These are phyloP conservation scores for Fulmarus glacialis DNA, from an alignment of 2,113 vertebrate genomes.

Conservation along the genomic window DNA sequence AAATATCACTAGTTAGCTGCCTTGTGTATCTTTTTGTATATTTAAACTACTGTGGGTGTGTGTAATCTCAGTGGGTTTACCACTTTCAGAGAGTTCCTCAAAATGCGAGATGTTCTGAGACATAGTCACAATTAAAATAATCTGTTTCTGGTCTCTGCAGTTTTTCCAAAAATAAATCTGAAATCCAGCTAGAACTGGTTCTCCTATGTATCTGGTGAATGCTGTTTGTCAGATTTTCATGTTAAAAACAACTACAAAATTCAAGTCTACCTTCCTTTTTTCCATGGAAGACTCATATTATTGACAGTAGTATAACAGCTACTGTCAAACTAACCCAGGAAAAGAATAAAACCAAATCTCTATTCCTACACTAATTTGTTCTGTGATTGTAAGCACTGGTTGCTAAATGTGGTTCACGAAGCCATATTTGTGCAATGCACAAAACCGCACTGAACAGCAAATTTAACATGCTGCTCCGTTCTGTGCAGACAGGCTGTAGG, in stretches of 20 bases:
- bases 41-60: neutral
- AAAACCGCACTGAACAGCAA: neutral
- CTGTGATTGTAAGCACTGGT: neutral
- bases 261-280: neutral
- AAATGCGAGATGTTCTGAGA: neutral
- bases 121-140: neutral
- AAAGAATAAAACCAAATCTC: neutral
- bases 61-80: neutral
- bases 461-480: accelerated
- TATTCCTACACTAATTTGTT: neutral
- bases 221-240: neutral
- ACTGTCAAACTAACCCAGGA: neutral
- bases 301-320: neutral
- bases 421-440: neutral
- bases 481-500: neutral
- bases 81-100: neutral
- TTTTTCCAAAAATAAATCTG: neutral
- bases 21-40: neutral
- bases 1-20: neutral
- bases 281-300: accelerated
- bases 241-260: neutral
- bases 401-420: neutral
- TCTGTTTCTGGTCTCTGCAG: neutral
- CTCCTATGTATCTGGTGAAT: neutral
- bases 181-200: neutral